Conservation (phyloP, 2,888 invertebrate genomes). For the Endomychus coccineus region DNA sequence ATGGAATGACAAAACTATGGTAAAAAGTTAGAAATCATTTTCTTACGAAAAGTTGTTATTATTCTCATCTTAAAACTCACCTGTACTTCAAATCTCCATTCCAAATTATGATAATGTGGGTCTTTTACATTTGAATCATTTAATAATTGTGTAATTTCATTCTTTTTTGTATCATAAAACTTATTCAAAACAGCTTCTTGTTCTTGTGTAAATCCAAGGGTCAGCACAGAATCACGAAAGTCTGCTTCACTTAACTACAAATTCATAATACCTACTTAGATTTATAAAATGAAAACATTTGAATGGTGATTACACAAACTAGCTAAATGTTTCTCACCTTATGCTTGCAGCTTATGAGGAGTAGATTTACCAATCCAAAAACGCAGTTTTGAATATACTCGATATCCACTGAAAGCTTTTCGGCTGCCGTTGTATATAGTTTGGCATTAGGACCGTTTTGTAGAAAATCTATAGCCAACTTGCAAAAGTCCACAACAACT, state of each 20-base stretch:
- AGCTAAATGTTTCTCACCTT: constrained; percentile 48
- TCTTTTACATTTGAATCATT: constrained; percentile 43
- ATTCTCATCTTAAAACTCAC: too few relatives aligned
- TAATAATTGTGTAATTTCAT: constrained; percentile 49
- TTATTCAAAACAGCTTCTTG: constrained; percentile 53
- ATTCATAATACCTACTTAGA: too few relatives aligned
- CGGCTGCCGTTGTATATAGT: constrained; percentile 55
- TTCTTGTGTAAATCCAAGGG: constrained; percentile 54
- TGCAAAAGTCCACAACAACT: constrained; percentile 67
- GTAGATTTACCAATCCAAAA: constrained; percentile 64
- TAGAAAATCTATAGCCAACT: constrained; percentile 58
- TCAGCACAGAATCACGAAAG: constrained; percentile 44
- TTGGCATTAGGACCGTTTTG: constrained; percentile 59
- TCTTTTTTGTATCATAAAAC: constrained; percentile 51
- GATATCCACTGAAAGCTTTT: constrained; percentile 52
- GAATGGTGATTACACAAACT: too few relatives aligned
- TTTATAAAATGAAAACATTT: too few relatives aligned
- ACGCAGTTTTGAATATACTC: constrained; percentile 56
- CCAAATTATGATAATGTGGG: constrained; percentile 51
- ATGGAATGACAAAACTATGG: too few relatives aligned
- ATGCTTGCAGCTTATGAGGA: constrained; percentile 63
- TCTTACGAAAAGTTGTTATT: too few relatives aligned
- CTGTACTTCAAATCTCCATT: constrained; percentile 62
- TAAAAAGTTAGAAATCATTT: too few relatives aligned
- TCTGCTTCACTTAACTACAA: constrained; percentile 45